Evolutionary conservation across 2,797 vertebrate species (phyloP), one percentile per base, ranked within the genome.

Genomic region (Melanotaenia maccullochi): DNA sequence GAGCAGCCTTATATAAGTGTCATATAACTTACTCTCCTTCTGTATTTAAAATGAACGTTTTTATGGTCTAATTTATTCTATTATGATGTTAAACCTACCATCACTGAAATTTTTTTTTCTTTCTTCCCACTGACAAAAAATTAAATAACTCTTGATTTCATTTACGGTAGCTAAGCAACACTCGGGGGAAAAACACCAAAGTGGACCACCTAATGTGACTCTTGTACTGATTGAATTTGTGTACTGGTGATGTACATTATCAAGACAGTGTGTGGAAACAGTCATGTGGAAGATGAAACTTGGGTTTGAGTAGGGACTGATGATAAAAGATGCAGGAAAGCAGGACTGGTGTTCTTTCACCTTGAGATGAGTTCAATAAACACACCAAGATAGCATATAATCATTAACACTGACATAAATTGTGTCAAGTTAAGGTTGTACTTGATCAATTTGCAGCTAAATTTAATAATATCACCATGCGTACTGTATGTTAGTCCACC

Each of bases 321-420:
- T 2, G 12, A 40, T 55, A 3, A 18, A 1, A 32, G 13, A 35
- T 32, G 13, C 22, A 59, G 13, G 59, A 25, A 49, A 1, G 11
- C 9, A 0, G 11, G 18, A 1, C 24, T 30, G 14, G 0, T 0
- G 20, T 42, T 47, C 25, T 68, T 3, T 59, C 42, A 16, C 28
- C 0, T 36, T 42, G 1, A n/a, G n/a, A n/a, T n/a, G n/a, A 32
- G 14, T 24, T 68, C 9, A 49, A 28, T 60, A 28, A 38, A 57
- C 4, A 0, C 24, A 28, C 24, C 25, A 9, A 16, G 42, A 40
- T 9, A 25, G 25, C 24, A 38, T 20, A 6, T 32, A 16, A 7
- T 40, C 52, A 25, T 55, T 12, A 7, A 55, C 24, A 55, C 24
- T 47, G 42, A 20, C 18, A n/a, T 20, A 20, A 49, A 22, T 13